Evolutionary conservation across 2,888 invertebrate species (phyloP).

Genomic region (Nephrotoma appendiculata): DNA sequence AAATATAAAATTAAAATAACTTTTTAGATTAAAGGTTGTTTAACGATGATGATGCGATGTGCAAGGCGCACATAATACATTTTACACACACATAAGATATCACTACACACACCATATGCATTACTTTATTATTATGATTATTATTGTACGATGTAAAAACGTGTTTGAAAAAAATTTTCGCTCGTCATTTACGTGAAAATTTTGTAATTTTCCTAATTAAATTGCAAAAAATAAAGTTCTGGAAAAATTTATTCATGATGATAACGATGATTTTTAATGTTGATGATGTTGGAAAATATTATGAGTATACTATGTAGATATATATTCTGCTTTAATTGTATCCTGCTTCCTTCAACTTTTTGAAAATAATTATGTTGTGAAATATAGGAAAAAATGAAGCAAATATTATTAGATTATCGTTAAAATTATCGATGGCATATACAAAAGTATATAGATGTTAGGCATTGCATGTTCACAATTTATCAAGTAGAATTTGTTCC

Average conservation of each 20-base stretch:
- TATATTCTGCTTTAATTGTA: background rate
- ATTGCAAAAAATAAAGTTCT: background rate
- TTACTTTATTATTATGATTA: background rate
- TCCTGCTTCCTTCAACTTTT: background rate
- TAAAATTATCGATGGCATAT: background rate
- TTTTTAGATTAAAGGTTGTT: background rate
- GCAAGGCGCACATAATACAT: background rate
- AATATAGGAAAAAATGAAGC: background rate
- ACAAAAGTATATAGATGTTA: background rate
- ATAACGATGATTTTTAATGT: background rate
- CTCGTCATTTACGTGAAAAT: background rate
- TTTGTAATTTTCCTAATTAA: background rate
- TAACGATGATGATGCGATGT: background rate
- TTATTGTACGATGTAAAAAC: background rate
- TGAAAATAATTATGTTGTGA: background rate
- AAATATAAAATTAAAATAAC: constrained; percentile 18
- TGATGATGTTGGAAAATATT: background rate
- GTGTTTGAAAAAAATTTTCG: background rate
- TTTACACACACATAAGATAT: background rate
- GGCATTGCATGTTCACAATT: background rate
- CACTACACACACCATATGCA: background rate
- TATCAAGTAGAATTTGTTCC: too few relatives aligned
- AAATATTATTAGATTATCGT: background rate
- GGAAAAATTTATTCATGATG: background rate
- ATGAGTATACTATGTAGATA: background rate